Conservation (phyloP, 2,113 vertebrate species). For the Podocnemis expansa region DNA sequence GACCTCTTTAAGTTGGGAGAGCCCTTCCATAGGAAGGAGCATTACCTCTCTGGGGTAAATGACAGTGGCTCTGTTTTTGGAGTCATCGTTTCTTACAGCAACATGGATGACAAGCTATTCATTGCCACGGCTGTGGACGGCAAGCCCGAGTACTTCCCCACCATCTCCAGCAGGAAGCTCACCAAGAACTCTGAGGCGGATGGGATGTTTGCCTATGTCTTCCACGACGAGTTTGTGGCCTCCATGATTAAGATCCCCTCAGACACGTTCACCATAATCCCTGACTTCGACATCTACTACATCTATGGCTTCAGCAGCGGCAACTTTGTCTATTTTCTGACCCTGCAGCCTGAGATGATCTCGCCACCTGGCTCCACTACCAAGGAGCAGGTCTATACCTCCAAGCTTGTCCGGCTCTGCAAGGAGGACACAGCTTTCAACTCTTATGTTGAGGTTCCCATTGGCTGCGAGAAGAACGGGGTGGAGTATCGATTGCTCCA, state of each 20-base stretch:
- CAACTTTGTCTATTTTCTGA: constrained; percentile 97
- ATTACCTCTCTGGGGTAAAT: constrained; percentile 96
- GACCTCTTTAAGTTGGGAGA: constrained; percentile 98
- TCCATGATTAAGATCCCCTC: constrained; percentile 99
- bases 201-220: constrained; percentile 97
- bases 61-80: constrained; percentile 97
- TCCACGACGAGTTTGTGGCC: constrained; percentile 98
- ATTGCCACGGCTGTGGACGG: constrained; percentile 97
- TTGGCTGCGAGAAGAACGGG: constrained; percentile 91
- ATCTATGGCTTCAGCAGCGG: constrained; percentile 97
- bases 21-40: constrained; percentile 98
- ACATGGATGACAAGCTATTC: constrained; percentile 94
- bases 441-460: constrained; percentile 96
- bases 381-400: constrained; percentile 96
- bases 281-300: constrained; percentile 98
- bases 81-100: constrained; percentile 94
- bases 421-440: constrained; percentile 97
- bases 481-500: constrained; percentile 96
- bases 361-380: constrained; percentile 90
- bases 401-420: constrained; percentile 95
- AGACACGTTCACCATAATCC: constrained; percentile 96
- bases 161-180: constrained; percentile 96
- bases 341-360: constrained; percentile 97
- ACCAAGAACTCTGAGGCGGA: constrained; percentile 96
- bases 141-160: constrained; percentile 98